Percentiles rank a stretch among this genome's conserved stretches.
Conservation (phyloP, 2,113 vertebrate genomes). For the Silurus asotus region DNA sequence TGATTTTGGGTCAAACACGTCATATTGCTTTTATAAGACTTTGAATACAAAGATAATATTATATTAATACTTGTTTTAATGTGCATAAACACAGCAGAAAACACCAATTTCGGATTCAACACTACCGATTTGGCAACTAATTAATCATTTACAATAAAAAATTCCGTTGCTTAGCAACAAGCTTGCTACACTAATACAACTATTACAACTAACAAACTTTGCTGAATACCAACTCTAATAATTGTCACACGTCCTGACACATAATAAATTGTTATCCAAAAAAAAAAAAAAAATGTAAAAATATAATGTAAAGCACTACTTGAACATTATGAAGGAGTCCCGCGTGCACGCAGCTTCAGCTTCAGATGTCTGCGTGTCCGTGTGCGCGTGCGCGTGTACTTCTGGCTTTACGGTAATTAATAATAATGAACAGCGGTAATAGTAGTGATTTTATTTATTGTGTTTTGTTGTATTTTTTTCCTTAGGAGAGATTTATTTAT, state of each 20-base stretch:
- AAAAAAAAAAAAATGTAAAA: background rate
- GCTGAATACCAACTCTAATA: background rate
- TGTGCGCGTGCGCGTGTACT: background rate
- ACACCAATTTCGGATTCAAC: too few species aligned
- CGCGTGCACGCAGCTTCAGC: background rate
- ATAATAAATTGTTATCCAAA: background rate
- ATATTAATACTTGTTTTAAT: background rate
- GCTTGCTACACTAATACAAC: background rate
- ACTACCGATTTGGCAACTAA: background rate
- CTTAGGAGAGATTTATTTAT: too few species aligned
- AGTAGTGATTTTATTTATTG: too few species aligned
- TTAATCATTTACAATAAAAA: background rate
- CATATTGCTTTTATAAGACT: background rate
- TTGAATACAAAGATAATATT: too few species aligned
- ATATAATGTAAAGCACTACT: background rate
- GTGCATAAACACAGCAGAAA: background rate
- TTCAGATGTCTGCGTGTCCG: too few species aligned
- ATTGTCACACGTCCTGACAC: background rate
- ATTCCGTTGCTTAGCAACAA: conserved; percentile 50
- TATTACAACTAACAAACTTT: too few species aligned
- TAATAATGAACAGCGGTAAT: too few species aligned
- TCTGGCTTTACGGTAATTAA: background rate
- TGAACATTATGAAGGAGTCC: background rate
- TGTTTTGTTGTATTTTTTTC: too few species aligned
- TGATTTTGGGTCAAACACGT: background rate